A percentile compares a stretch with the other conserved stretches of the same genome.
phyloP scores from a whole-genome alignment of 2,113 vertebrate genomes.

The Pseudopodoces humilis region DNA sequence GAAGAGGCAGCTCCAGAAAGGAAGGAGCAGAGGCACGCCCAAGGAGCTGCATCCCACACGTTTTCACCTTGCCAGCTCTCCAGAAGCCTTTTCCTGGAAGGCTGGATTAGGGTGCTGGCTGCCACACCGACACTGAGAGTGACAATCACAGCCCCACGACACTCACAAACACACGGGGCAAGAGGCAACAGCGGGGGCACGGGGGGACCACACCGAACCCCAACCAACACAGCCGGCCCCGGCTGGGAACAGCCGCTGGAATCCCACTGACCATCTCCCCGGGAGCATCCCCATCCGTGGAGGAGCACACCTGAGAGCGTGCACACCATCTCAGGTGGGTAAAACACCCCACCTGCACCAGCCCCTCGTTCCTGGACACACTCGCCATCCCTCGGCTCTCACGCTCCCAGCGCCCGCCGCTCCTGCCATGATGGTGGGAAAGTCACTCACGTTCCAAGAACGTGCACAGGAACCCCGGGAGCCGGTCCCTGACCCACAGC shows the following conservation, averaged over 20 bases:
- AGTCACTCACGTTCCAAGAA: background rate
- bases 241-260: fast-evolving
- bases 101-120: background rate
- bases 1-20: background rate
- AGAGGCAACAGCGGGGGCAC: fast-evolving
- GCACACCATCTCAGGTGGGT: background rate
- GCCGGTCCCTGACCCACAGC: fast-evolving
- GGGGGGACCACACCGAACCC: fast-evolving
- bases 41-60: fast-evolving
- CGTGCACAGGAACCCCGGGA: fast-evolving
- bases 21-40: background rate
- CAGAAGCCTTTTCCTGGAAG: background rate
- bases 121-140: background rate
- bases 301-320: fast-evolving
- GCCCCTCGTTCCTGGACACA: background rate
- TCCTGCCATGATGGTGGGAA: background rate
- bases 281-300: fast-evolving
- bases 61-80: background rate
- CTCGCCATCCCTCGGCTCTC: background rate
- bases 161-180: too few species aligned
- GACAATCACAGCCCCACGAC: fast-evolving
- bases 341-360: background rate
- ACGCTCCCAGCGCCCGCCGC: fast-evolving
- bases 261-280: background rate
- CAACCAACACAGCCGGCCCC: fast-evolving